Conservation (phyloP, 2,797 vertebrate species). For the Nannoperca obscura region DNA sequence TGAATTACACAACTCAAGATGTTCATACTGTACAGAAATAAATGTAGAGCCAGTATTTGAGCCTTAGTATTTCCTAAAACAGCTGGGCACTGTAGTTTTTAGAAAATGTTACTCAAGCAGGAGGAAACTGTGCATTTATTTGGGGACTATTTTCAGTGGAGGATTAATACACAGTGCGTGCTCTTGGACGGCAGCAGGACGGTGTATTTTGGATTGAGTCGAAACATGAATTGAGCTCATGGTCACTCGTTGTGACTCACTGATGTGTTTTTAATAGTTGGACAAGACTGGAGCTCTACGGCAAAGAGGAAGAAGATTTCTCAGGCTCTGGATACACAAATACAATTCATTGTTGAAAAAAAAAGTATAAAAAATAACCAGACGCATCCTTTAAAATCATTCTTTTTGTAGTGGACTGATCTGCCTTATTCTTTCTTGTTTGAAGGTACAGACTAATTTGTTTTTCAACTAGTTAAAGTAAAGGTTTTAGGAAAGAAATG, state of each 20-base stretch:
- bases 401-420: not conserved
- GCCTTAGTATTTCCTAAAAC: not conserved
- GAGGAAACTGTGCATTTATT: not conserved
- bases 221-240: too few relatives aligned
- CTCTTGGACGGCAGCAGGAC: not conserved
- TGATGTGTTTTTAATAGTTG: not conserved
- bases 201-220: not conserved
- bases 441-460: too few relatives aligned
- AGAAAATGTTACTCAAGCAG: not conserved
- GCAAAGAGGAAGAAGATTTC: not conserved
- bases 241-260: too few relatives aligned
- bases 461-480: too few relatives aligned
- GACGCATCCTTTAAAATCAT: too few relatives aligned
- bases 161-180: not conserved
- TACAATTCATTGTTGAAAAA: too few relatives aligned
- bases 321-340: not conserved
- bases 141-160: constrained; percentile 5
- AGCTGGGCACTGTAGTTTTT: not conserved
- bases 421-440: not conserved
- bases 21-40: not conserved
- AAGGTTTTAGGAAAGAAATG: not conserved
- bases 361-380: too few relatives aligned
- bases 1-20: not conserved
- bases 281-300: not conserved
- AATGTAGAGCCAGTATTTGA: not conserved